Base-by-base conservation (phyloP, 2,113 vertebrate genomes). In the Montifringilla adamsi region DNA sequence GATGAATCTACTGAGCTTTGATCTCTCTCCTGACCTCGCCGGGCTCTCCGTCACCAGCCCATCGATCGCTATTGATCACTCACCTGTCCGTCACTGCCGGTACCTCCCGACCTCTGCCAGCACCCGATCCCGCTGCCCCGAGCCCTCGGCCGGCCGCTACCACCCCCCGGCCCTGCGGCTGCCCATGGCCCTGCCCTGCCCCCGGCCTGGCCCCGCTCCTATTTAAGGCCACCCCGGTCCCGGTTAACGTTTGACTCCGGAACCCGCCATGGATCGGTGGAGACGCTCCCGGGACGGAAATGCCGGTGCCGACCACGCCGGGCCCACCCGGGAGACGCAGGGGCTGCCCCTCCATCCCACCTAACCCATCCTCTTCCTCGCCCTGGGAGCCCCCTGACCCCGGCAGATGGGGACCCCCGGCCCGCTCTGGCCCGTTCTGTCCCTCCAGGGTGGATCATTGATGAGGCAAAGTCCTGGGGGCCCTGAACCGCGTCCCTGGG, bases 261-360 rank as follows among this genome's bases (percentile, higher is more conserved):
- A 7, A 10, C 50, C 33, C 0, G 22, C 28, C 46, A 6, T 2
- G 92, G 92, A 49, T 92, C 92, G 3, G 2, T 7, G 82, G 89
- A 56, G 77, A 30, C 1, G 31, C 19, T 50, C 16, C 0, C 5
- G 19, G 4, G 24, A 12, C 4, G 35, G 73, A 74, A 78, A 13
- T 0, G 10, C 15, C 6, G 44, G 35, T 0, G 11, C 31, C 2
- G 31, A 35, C 23, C 35, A 0, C 1, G 2, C 58, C 18, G 7
- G 11, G 7, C 41, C 64, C 22, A 10, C 2, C 14, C 14, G 3
- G 41, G 66, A 10, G 24, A 0, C 35, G 23, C 31, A 0, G 0
- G 0, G 2, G 33, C 56, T 9, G 28, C 79, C 7, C 23, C 39
- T 37, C 2, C 31, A 2, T 13, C 53, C 39, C 67, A 6, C 35